phyloP scores from a whole-genome alignment of 2,888 invertebrate species.

The Thalpophila matura region DNA sequence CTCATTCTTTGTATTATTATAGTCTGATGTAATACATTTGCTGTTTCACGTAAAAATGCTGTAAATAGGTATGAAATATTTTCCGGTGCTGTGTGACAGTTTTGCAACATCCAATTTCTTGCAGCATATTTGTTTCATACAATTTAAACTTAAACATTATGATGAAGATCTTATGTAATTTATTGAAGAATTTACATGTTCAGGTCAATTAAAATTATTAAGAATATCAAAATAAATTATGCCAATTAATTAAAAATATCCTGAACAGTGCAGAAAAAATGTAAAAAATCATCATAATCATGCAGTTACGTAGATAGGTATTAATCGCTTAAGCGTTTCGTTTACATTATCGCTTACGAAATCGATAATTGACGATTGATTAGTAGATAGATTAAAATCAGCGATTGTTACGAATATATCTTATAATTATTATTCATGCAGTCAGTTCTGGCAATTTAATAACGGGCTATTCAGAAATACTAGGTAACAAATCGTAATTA shows the following conservation, averaged over 20 bases:
- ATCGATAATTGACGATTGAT: conserved; percentile 29
- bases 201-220: not conserved
- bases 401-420: not conserved
- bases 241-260: too few relatives aligned
- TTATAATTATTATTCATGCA: conserved; percentile 7
- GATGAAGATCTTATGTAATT: not conserved
- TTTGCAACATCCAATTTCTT: conserved; percentile 13
- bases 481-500: conserved; percentile 7
- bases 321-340: conserved; percentile 27
- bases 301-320: conserved; percentile 27
- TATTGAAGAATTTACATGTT: not conserved
- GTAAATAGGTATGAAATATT: conserved; percentile 3
- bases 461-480: conserved; percentile 1
- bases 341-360: conserved; percentile 42
- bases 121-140: not conserved
- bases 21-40: conserved; percentile 6
- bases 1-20: not conserved
- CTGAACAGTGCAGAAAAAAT: not conserved
- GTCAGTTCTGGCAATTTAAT: conserved; percentile 15
- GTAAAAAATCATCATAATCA: not conserved
- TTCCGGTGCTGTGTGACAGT: conserved; percentile 16
- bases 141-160: not conserved
- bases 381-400: conserved; percentile 28
- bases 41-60: not conserved
- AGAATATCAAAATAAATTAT: not conserved